Percentiles rank a stretch among this genome's conserved stretches.
Evolutionary conservation across 1,140 invertebrate genomes (phyloP).

Genomic region (Eufriesea mexicana): DNA sequence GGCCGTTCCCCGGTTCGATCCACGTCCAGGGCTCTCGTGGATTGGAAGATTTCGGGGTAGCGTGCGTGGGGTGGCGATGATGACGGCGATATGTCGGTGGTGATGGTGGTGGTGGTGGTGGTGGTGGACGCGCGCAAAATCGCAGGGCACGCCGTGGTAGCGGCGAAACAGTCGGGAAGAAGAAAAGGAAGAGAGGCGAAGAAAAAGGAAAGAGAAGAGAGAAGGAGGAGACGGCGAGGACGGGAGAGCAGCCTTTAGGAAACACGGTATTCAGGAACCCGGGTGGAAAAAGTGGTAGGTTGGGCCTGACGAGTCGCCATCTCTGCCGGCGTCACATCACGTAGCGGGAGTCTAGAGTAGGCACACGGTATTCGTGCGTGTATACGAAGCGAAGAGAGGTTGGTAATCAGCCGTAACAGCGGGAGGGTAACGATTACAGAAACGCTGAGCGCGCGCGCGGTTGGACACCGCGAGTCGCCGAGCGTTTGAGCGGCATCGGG

Average conservation of each 20-base stretch:
- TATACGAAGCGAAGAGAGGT: too few relatives aligned
- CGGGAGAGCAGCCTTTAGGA: conserved; percentile 65
- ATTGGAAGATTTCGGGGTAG: conserved; percentile 15
- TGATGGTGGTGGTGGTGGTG: background rate
- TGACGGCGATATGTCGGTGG: too few relatives aligned
- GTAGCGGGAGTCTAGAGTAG: too few relatives aligned
- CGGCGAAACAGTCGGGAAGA: background rate
- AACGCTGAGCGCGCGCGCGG: conserved; percentile 14
- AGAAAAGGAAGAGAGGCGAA: conserved; percentile 15
- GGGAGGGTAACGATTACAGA: conserved; percentile 41
- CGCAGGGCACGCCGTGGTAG: background rate
- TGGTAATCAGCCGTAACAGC: conserved; percentile 23
- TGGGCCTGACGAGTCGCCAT: conserved; percentile 67
- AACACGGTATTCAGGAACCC: conserved; percentile 74
- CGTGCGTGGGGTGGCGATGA: background rate
- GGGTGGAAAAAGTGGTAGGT: conserved; percentile 76
- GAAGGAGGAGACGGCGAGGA: background rate
- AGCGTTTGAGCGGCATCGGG: background rate
- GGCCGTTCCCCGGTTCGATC: conserved; percentile 36
- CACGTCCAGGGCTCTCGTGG: conserved; percentile 19
- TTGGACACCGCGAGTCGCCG: conserved; percentile 23
- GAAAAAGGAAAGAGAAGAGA: conserved; percentile 5
- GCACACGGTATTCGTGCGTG: too few relatives aligned
- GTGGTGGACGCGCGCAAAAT: conserved; percentile 2
- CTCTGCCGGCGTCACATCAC: conserved; percentile 63